phyloP scores from a whole-genome alignment of 1,140 invertebrate species.

The Cardiocondyla obscurior region DNA sequence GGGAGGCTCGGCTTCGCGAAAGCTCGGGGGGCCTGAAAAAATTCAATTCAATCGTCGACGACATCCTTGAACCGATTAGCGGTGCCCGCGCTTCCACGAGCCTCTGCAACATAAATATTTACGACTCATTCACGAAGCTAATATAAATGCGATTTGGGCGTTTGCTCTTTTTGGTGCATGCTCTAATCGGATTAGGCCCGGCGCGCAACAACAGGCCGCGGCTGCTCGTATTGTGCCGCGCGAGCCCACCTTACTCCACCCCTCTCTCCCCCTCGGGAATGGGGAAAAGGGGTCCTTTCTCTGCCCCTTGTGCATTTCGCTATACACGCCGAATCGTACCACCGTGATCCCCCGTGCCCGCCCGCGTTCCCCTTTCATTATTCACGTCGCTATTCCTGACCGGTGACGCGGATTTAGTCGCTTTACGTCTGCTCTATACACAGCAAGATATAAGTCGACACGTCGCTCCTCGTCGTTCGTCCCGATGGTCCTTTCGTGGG shows the following conservation, averaged over 20 bases:
- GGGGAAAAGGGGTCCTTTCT: constrained; percentile 63
- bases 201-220: constrained; percentile 67
- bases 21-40: constrained; percentile 47
- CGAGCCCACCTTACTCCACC: constrained; percentile 60
- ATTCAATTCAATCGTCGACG: constrained; percentile 76
- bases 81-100: constrained; percentile 73
- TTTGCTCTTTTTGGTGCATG: constrained; percentile 83
- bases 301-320: constrained; percentile 51
- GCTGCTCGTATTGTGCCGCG: constrained; percentile 64
- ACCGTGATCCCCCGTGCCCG: neutral
- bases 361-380: constrained; percentile 31
- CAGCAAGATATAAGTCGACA: constrained; percentile 72
- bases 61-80: constrained; percentile 81
- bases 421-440: constrained; percentile 74
- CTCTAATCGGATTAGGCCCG: constrained; percentile 80
- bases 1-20: constrained; percentile 12
- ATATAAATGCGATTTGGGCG: constrained; percentile 84
- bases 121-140: constrained; percentile 84
- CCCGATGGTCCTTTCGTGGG: constrained; percentile 63
- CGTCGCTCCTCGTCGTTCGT: constrained; percentile 48
- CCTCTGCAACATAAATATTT: constrained; percentile 83
- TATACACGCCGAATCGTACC: constrained; percentile 41
- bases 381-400: constrained; percentile 67
- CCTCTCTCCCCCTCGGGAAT: neutral
- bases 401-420: constrained; percentile 79